A percentile compares a stretch with the other conserved stretches of the same genome.
Conservation (phyloP, 2,113 vertebrate genomes). For the Jacana jacana region DNA sequence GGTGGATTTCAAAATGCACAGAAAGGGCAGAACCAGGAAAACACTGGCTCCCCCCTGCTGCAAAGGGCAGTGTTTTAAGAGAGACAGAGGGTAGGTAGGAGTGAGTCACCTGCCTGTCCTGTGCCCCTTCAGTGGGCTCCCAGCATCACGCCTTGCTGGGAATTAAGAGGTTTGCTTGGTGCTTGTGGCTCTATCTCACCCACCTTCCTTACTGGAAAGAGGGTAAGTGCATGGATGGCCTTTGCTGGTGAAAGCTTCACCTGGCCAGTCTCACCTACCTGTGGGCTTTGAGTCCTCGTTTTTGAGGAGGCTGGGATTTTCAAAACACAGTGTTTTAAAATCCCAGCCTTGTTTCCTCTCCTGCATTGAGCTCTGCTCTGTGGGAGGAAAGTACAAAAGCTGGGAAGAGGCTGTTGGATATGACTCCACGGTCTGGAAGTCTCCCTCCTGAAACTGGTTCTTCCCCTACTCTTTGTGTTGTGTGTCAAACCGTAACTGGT, state of each 20-base stretch:
- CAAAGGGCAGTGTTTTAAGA: neutral
- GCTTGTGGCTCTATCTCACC: fast-evolving
- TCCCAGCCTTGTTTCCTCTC: neutral
- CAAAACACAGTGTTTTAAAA: neutral
- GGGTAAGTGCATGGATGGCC: neutral
- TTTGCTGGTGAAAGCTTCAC: neutral
- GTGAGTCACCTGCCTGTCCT: neutral
- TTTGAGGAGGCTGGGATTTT: neutral
- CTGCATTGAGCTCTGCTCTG: neutral
- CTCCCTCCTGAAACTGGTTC: neutral
- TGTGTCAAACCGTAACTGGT: neutral
- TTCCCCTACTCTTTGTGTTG: neutral
- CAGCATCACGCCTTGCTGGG: neutral
- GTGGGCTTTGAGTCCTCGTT: fast-evolving
- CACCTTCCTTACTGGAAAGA: neutral
- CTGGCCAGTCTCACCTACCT: neutral
- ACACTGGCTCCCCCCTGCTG: neutral
- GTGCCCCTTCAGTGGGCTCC: fast-evolving
- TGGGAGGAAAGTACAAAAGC: neutral
- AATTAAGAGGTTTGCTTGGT: neutral
- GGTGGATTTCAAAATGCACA: neutral
- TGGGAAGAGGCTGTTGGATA: neutral
- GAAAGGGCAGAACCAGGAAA: neutral
- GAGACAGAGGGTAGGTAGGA: neutral
- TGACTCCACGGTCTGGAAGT: neutral